Evolutionary conservation across 2,113 vertebrate genomes (phyloP).

Genomic region (Alethe diademata): DNA sequence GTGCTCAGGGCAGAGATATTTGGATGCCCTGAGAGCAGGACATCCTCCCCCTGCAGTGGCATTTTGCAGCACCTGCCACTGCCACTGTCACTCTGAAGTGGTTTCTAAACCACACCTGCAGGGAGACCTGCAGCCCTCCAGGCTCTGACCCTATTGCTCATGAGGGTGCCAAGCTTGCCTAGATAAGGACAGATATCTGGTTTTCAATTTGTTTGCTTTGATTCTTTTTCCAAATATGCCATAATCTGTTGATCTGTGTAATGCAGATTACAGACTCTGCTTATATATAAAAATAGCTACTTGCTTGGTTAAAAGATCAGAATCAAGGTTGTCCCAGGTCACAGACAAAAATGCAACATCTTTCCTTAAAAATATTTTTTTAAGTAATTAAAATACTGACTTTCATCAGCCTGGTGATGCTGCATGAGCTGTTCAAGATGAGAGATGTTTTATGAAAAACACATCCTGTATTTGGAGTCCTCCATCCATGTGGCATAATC

Average conservation of each 20-base stretch:
- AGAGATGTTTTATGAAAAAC: not conserved
- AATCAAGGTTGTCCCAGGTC: not conserved
- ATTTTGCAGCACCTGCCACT: not conserved
- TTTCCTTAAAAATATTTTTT: not conserved
- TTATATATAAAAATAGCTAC: not conserved
- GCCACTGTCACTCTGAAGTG: not conserved
- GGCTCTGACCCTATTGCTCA: not conserved
- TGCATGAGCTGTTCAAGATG: not conserved
- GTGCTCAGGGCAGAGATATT: not conserved
- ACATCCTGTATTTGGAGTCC: not conserved
- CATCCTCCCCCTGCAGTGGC: not conserved
- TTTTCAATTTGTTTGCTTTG: not conserved
- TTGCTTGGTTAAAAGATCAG: not conserved
- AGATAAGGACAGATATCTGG: not conserved
- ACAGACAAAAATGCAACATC: not conserved
- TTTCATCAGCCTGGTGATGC: not conserved
- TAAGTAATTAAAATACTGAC: not conserved
- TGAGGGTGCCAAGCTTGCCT: not conserved
- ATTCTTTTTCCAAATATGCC: not conserved
- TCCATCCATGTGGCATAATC: not conserved
- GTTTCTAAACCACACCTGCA: not conserved
- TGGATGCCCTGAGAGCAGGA: not conserved
- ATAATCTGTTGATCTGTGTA: not conserved
- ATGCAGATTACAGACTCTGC: not conserved
- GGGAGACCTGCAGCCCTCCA: not conserved